These are phyloP conservation scores for Gallinago media DNA, from an alignment of 2,113 vertebrate genomes.

Conservation along the genomic window DNA sequence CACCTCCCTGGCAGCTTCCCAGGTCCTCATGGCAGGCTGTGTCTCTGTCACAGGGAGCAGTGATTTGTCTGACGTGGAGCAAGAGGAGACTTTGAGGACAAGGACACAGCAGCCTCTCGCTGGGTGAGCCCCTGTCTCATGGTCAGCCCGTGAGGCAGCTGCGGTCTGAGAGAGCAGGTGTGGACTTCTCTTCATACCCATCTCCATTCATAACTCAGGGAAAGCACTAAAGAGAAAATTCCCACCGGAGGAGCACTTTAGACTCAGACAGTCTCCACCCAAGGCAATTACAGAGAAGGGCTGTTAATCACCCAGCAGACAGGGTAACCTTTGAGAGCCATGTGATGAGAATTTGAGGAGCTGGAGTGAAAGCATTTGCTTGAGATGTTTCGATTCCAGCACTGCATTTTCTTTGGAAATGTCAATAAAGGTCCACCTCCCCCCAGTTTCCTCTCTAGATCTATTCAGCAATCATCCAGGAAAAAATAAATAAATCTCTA, in stretches of 20 bases:
- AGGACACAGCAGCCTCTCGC: not conserved
- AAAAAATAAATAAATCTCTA: not conserved
- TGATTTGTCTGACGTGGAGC: rapidly evolving
- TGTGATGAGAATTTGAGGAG: not conserved
- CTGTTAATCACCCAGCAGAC: not conserved
- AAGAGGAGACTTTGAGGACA: not conserved
- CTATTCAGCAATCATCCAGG: not conserved
- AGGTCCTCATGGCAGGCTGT: not conserved
- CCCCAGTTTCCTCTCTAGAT: not conserved
- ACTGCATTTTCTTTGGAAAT: not conserved
- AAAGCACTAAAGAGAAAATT: not conserved
- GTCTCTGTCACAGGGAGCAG: not conserved
- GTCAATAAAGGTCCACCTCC: rapidly evolving
- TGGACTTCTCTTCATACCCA: not conserved
- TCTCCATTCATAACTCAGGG: not conserved
- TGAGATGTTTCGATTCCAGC: not conserved
- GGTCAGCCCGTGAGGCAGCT: not conserved
- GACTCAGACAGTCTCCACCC: not conserved
- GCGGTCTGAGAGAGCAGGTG: rapidly evolving
- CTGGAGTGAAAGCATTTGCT: not conserved
- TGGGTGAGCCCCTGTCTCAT: not conserved
- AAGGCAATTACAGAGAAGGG: not conserved
- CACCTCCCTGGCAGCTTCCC: not conserved
- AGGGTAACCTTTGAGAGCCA: not conserved
- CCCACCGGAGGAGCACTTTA: not conserved